phyloP scores from a whole-genome alignment of 2,888 invertebrate species.

The Dolomedes plantarius region DNA sequence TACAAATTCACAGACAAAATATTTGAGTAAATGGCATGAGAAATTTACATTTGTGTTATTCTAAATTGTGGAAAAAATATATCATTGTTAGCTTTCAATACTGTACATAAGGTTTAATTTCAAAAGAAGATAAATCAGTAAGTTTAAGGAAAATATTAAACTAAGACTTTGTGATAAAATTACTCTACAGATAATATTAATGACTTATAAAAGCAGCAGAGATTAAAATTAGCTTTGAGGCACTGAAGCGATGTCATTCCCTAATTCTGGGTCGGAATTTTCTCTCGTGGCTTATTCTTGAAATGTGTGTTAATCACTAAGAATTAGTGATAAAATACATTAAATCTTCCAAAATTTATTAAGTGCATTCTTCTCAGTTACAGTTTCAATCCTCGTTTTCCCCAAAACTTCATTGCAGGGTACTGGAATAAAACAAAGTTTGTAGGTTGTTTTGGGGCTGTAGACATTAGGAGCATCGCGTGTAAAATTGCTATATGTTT shows the following conservation, averaged over 20 bases:
- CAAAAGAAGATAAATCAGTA: neutral
- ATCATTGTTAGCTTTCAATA: neutral
- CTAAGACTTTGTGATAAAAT: neutral
- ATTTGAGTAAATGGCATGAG: neutral
- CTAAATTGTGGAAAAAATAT: neutral
- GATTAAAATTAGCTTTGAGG: conserved; percentile 3
- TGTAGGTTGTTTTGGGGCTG: too few species aligned
- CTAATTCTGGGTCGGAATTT: neutral
- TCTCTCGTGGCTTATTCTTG: too few species aligned
- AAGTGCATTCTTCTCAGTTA: too few species aligned
- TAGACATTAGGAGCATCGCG: too few species aligned
- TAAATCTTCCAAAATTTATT: too few species aligned
- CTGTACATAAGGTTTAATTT: neutral
- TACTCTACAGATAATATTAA: neutral
- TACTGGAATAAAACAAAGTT: too few species aligned
- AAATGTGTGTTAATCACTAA: too few species aligned
- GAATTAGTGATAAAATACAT: too few species aligned
- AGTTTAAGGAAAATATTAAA: neutral
- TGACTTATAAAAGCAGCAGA: neutral
- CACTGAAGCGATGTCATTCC: neutral
- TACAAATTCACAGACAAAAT: too few species aligned
- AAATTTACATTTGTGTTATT: neutral
- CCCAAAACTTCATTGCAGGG: too few species aligned
- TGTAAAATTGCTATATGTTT: too few species aligned
- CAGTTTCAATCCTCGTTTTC: too few species aligned